A percentile compares a stretch with the other conserved stretches of the same genome.
Evolutionary conservation across 2,113 vertebrate genomes (phyloP).

Genomic region (Pelobates fuscus): DNA sequence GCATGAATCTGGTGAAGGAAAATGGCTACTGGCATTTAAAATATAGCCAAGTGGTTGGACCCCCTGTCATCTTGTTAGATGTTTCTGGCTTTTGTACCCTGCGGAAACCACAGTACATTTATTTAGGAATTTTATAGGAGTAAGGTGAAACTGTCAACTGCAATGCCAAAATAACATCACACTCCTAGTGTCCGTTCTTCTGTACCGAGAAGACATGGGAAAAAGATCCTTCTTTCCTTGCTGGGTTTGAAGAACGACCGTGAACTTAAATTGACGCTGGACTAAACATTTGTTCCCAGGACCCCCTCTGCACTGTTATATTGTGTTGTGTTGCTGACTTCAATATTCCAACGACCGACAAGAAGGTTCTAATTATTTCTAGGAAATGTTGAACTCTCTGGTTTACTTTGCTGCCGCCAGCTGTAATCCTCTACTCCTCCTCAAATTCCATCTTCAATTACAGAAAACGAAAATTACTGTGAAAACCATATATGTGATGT

Average conservation of each 20-base stretch:
- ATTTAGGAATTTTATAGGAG: too few species aligned
- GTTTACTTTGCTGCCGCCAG: conserved; percentile 4
- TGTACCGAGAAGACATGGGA: neutral
- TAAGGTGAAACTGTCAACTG: too few species aligned
- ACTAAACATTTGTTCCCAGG: conserved; percentile 34
- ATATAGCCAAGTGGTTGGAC: too few species aligned
- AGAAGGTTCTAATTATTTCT: conserved; percentile 33
- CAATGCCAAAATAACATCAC: neutral
- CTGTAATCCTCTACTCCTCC: conserved; percentile 41
- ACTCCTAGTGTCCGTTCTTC: neutral
- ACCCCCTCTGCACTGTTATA: conserved; percentile 14
- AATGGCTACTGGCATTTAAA: too few species aligned
- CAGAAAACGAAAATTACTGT: too few species aligned
- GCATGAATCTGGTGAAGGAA: too few species aligned
- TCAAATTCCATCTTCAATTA: conserved; percentile 34
- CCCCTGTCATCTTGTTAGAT: too few species aligned
- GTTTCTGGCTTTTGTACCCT: too few species aligned
- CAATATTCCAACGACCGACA: conserved; percentile 13
- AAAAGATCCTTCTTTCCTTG: neutral
- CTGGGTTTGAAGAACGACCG: neutral
- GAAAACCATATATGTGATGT: too few species aligned
- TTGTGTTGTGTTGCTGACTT: conserved; percentile 16
- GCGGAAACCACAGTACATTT: too few species aligned
- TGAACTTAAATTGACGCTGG: conserved; percentile 29
- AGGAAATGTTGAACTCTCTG: conserved; percentile 8